Percentiles rank a stretch among this genome's conserved stretches.
Conservation (phyloP, 1,140 invertebrate species). For the Pogonognathellus flavescens region DNA sequence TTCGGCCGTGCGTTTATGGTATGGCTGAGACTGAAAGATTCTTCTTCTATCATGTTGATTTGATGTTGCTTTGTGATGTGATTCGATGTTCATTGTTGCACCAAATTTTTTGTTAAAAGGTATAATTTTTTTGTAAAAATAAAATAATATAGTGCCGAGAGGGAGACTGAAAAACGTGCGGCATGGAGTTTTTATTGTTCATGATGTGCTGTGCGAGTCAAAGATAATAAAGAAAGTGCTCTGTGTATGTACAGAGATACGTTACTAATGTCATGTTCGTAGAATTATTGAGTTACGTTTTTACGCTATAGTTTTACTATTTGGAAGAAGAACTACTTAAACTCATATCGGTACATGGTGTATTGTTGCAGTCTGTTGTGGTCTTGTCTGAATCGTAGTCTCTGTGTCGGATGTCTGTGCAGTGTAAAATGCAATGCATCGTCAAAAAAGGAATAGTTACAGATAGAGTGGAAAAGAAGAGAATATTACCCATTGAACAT, state of each 20-base stretch:
- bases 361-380: conserved; percentile 6
- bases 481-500: conserved; percentile 52
- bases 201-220: conserved; percentile 54
- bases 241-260: not conserved
- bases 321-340: no score
- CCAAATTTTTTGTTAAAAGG: conserved; percentile 55
- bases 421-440: conserved; percentile 22
- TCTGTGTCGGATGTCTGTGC: conserved; percentile 33
- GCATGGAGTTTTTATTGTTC: conserved; percentile 55
- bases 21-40: not conserved
- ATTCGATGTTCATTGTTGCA: conserved; percentile 29
- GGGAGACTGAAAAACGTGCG: conserved; percentile 53
- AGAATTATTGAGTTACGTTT: no score
- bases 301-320: no score
- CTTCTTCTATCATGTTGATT: not conserved
- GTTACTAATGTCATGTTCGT: not conserved
- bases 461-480: conserved; percentile 23
- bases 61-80: conserved; percentile 21
- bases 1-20: not conserved
- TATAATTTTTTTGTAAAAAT: conserved; percentile 62
- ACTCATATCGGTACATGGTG: not conserved
- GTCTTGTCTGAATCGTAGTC: not conserved
- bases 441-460: conserved; percentile 34
- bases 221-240: conserved; percentile 44
- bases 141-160: conserved; percentile 50